Conservation (phyloP, 2,888 invertebrate genomes). For the Candidula unifasciata region DNA sequence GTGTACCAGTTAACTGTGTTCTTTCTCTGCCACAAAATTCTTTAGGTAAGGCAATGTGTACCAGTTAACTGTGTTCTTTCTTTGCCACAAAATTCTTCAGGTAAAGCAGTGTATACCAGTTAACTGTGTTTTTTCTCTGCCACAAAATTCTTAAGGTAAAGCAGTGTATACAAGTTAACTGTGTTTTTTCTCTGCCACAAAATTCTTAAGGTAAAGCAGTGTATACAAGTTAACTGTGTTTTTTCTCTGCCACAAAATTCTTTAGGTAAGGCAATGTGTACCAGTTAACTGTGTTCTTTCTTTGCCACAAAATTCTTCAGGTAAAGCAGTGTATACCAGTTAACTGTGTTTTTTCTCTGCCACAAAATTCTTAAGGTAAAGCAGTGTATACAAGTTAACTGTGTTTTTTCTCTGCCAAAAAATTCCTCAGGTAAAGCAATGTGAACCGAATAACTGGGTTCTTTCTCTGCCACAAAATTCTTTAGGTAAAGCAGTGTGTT, state of each 20-base stretch:
- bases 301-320: slow-evolving; percentile 94
- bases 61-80: too few relatives aligned
- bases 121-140: too few relatives aligned
- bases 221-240: too few relatives aligned
- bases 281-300: too few relatives aligned
- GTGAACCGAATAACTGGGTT: too few relatives aligned
- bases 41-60: slow-evolving; percentile 78
- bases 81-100: slow-evolving; percentile 94
- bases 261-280: slow-evolving; percentile 78
- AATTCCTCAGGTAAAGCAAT: slow-evolving; percentile 82
- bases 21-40: slow-evolving; percentile 96
- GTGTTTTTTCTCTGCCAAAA: slow-evolving; percentile 97
- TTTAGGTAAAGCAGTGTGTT: slow-evolving; percentile 78
- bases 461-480: slow-evolving; percentile 96
- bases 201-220: slow-evolving; percentile 82
- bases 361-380: slow-evolving; percentile 88
- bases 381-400: too few relatives aligned
- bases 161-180: too few relatives aligned
- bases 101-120: too few relatives aligned
- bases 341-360: too few relatives aligned
- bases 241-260: slow-evolving; percentile 96
- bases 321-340: too few relatives aligned
- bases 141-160: slow-evolving; percentile 88
- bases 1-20: too few relatives aligned
- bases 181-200: slow-evolving; percentile 97